Percentiles rank a stretch among this genome's conserved stretches.
phyloP scores from a whole-genome alignment of 2,113 vertebrate species.

The Andinoacara biseriatus region DNA sequence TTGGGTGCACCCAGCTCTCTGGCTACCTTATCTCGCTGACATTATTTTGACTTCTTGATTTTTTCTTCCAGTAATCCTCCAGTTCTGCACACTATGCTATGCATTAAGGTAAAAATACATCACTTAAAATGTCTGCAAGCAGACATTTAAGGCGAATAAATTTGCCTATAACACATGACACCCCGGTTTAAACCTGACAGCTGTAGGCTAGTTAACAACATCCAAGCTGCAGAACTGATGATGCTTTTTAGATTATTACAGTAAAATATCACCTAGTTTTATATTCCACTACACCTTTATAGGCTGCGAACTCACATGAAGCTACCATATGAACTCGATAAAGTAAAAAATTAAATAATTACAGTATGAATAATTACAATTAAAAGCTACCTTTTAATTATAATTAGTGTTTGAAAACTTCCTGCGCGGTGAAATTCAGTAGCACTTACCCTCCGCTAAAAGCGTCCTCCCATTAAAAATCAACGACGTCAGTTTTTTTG shows the following conservation, averaged over 20 bases:
- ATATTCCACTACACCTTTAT: background rate
- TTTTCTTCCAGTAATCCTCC: background rate
- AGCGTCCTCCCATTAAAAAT: background rate
- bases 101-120: background rate
- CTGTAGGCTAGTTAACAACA: background rate
- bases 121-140: background rate
- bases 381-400: background rate
- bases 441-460: slow-evolving; percentile 39
- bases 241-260: background rate
- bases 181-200: background rate
- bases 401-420: background rate
- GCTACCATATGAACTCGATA: background rate
- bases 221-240: background rate
- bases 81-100: background rate
- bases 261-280: background rate
- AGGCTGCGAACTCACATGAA: background rate
- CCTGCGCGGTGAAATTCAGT: background rate
- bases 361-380: background rate
- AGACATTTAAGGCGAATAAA: background rate
- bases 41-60: background rate
- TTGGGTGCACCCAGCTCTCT: background rate
- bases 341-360: background rate
- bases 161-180: background rate
- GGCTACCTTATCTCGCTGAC: slow-evolving; percentile 11
- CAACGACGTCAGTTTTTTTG: background rate